phyloP scores from a whole-genome alignment of 2,113 vertebrate genomes.

The Smithornis capensis region DNA sequence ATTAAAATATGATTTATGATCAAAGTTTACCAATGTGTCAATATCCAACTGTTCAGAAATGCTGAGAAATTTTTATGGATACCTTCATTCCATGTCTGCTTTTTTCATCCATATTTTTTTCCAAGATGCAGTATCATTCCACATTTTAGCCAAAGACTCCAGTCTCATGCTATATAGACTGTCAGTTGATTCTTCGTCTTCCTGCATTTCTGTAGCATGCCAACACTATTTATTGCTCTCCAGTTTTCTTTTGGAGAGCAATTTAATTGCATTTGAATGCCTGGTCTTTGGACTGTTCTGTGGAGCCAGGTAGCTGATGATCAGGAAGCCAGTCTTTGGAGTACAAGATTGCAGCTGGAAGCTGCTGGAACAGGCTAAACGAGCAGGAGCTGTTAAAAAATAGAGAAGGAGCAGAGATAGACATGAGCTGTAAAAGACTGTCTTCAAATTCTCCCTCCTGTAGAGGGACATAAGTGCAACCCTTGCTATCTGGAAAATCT shows the following conservation, averaged over 20 bases:
- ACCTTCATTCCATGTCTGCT: conserved; percentile 25
- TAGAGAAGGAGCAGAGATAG: not conserved
- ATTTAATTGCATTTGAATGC: conserved; percentile 41
- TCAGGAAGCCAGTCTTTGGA: conserved; percentile 6
- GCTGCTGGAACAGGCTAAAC: not conserved
- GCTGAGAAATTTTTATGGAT: not conserved
- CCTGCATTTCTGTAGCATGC: conserved; percentile 11
- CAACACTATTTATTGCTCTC: conserved; percentile 23
- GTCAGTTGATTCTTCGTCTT: conserved; percentile 37
- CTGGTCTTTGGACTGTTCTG: conserved; percentile 17
- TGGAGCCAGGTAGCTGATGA: conserved; percentile 39
- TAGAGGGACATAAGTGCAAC: not conserved
- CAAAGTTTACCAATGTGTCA: not conserved
- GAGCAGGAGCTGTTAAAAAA: not conserved
- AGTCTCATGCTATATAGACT: conserved; percentile 9
- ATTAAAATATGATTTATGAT: not conserved
- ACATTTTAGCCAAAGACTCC: conserved; percentile 11
- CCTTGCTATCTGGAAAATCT: not conserved
- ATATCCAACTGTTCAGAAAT: not conserved
- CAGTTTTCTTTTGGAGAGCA: conserved; percentile 39
- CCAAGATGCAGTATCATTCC: conserved; percentile 38
- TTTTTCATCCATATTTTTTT: conserved; percentile 24
- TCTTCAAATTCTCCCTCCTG: not conserved
- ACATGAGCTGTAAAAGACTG: not conserved
- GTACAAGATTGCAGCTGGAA: conserved; percentile 14